Evolutionary conservation across 2,888 invertebrate genomes (phyloP), one percentile per base, ranked within the genome.

Genomic region (Sialis lutaria): DNA sequence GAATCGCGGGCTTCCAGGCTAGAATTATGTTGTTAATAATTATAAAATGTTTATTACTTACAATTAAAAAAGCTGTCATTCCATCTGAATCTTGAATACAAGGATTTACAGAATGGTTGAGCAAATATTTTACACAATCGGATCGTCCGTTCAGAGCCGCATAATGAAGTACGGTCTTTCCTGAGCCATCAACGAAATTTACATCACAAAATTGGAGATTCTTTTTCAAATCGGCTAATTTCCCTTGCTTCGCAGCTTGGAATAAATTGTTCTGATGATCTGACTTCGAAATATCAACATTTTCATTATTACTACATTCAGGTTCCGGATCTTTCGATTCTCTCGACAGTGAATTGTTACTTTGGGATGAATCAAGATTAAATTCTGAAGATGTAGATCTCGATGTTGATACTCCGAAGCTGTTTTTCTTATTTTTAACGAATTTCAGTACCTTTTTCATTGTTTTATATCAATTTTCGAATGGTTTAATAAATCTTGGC

Each of bases 371-470:
- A 42, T 10, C 10, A 42, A 12, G 22, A 42, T 8, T 22, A 42
- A 30, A 42, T 42, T 42, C 42, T 22, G 42, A 42, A 7, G 30
- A 42, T 31, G 31, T 31, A 30, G 42, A 42, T 42, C 42, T 42
- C 10, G 42, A 32, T 30, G 30, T 22, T 31, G 42, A 31, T 4
- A 13, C 32, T 32, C 12, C 32, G 12, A 10, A 22, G n/a, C 12
- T 31, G 32, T 30, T 39, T 39, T 12, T 39, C 40, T 45, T 45
- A 4, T 32, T 33, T 39, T 45, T 45, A 6, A 45, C 45, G 40
- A 45, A 45, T 45, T 45, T 45, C 8, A 45, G 22, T 13, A 45
- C 45, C 40, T 39, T 37, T 37, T 45, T 45, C 45, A 45, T 45
- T 9, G 33, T 22, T 35, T 33, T 4, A 8, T 42, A 30, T 42